Evolutionary conservation across 2,113 vertebrate species (phyloP).

Genomic region (Forbesichthys agassizii): DNA sequence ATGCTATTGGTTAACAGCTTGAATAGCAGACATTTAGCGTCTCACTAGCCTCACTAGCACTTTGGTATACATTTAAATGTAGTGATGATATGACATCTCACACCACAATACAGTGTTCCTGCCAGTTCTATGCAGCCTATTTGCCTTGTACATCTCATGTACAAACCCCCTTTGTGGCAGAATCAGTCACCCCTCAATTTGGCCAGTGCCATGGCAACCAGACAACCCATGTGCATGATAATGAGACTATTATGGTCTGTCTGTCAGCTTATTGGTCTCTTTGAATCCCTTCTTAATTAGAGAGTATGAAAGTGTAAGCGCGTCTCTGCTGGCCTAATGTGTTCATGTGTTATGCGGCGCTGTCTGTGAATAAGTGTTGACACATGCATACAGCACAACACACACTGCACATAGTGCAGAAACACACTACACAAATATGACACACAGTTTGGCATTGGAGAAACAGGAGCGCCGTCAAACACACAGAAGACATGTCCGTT

Average conservation of each 20-base stretch:
- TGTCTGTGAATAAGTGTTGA: conserved; percentile 15
- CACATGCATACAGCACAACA: conserved; percentile 58
- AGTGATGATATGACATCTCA: conserved; percentile 13
- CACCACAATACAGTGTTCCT: conserved; percentile 13
- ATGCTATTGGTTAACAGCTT: conserved; percentile 1
- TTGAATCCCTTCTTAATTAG: conserved; percentile 67
- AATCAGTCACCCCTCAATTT: conserved; percentile 41
- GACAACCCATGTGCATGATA: conserved; percentile 65
- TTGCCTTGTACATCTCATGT: conserved; percentile 30
- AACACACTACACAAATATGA: conserved; percentile 32
- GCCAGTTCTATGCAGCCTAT: conserved; percentile 21
- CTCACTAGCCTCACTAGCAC: background rate
- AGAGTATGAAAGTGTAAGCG: conserved; percentile 45
- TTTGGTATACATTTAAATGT: background rate
- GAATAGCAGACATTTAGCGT: background rate
- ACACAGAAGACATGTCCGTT: conserved; percentile 2
- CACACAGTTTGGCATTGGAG: conserved; percentile 16
- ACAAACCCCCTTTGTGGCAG: conserved; percentile 15
- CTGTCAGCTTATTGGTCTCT: conserved; percentile 57
- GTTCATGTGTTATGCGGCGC: conserved; percentile 43
- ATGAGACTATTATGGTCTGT: conserved; percentile 66
- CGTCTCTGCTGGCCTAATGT: conserved; percentile 58
- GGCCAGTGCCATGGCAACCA: conserved; percentile 61
- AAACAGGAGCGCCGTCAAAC: conserved; percentile 14
- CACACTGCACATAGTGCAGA: conserved; percentile 64